Evolutionary conservation across 2,797 vertebrate genomes (phyloP).

Genomic region (Pangasius djambal): DNA sequence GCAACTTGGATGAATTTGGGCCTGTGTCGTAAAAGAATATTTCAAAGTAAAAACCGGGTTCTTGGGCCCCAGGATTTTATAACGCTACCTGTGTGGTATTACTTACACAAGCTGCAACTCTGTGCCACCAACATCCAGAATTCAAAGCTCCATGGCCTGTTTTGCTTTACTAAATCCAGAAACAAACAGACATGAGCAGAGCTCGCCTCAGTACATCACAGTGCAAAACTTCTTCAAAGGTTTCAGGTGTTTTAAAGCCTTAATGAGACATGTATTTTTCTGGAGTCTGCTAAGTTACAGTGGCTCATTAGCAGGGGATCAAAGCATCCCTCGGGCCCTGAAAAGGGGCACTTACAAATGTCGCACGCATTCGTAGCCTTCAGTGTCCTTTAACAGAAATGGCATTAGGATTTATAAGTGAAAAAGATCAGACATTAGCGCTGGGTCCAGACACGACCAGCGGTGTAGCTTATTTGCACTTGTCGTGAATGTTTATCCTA

Average conservation of each 20-base stretch:
- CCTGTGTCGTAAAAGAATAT: not conserved
- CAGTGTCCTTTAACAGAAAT: conserved; percentile 1
- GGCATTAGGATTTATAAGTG: not conserved
- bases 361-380: not conserved
- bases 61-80: not conserved
- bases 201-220: conserved; percentile 17
- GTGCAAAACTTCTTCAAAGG: conserved; percentile 37
- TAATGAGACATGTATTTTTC: conserved; percentile 53
- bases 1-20: not conserved
- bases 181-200: conserved; percentile 24
- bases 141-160: not conserved
- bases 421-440: not conserved
- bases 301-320: conserved; percentile 55
- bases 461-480: conserved; percentile 9
- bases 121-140: not conserved
- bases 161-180: not conserved
- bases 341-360: conserved; percentile 28
- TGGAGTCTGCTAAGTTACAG: conserved; percentile 41
- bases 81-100: not conserved
- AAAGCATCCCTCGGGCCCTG: conserved; percentile 51
- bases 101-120: not conserved
- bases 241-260: conserved; percentile 53
- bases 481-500: conserved; percentile 3
- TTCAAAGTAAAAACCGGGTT: not conserved
- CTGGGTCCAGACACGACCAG: not conserved